Percentiles rank a stretch among this genome's conserved stretches.
Conservation (phyloP, 2,888 invertebrate species). For the Drosophila prostipennis region DNA sequence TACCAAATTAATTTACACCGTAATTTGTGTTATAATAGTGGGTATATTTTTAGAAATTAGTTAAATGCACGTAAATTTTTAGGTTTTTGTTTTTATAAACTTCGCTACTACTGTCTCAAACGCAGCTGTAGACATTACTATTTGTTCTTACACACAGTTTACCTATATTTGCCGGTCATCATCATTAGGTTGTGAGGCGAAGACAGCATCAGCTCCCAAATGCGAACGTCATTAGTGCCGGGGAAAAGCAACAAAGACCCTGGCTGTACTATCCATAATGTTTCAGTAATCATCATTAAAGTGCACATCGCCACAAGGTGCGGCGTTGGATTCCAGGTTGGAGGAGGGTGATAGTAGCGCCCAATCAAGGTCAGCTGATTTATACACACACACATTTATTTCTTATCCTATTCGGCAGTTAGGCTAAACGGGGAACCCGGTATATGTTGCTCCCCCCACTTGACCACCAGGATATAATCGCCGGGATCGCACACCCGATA, state of each 20-base stretch:
- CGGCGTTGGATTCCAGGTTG: neutral
- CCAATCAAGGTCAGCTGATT: conserved; percentile 29
- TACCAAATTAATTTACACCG: too few relatives aligned
- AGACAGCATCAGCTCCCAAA: conserved; percentile 43
- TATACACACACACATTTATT: neutral
- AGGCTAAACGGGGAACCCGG: conserved; percentile 94
- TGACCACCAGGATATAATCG: conserved; percentile 95
- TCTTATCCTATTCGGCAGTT: conserved; percentile 62
- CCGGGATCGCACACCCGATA: conserved; percentile 96
- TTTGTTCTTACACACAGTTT: neutral
- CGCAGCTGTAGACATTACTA: neutral
- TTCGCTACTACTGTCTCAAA: neutral
- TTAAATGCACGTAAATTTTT: neutral
- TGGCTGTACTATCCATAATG: conserved; percentile 50
- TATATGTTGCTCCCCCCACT: conserved; percentile 98
- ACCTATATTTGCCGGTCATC: conserved; percentile 10
- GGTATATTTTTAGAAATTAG: neutral
- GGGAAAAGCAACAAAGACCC: conserved; percentile 60
- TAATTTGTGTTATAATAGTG: too few relatives aligned
- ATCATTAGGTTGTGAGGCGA: conserved; percentile 59
- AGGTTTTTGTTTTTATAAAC: neutral
- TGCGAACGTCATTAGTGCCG: conserved; percentile 78
- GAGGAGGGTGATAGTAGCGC: neutral
- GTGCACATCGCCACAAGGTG: conserved; percentile 37
- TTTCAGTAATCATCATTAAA: conserved; percentile 80